These are phyloP conservation scores for Thymelicus sylvestris DNA, from an alignment of 2,888 invertebrate species.

Conservation along the genomic window DNA sequence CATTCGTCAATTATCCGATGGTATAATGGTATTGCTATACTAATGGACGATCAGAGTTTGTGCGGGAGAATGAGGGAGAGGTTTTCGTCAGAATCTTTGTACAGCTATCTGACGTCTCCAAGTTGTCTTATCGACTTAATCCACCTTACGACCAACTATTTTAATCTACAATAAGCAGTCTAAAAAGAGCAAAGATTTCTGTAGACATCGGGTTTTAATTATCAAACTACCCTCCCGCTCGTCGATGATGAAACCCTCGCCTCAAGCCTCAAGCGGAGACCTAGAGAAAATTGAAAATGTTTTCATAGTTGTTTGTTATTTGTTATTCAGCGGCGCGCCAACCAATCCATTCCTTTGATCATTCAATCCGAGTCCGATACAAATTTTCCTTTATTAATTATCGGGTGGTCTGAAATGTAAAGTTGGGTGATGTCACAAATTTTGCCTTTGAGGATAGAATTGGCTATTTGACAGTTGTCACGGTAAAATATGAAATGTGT, in stretches of 20 bases:
- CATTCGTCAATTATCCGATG: no score
- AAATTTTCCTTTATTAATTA: slow-evolving; percentile 12
- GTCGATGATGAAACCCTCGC: background rate
- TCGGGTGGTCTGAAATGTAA: slow-evolving; percentile 8
- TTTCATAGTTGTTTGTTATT: slow-evolving; percentile 8
- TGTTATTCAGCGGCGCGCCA: background rate
- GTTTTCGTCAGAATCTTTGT: no score
- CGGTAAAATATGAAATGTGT: no score
- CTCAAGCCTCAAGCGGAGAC: background rate
- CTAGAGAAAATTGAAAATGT: slow-evolving; percentile 13
- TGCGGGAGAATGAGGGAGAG: no score
- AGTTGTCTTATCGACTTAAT: no score
- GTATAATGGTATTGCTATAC: no score
- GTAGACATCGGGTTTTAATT: no score
- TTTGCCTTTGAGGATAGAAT: background rate
- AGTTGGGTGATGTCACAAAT: slow-evolving; percentile 1
- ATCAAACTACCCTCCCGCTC: background rate
- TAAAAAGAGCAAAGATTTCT: background rate
- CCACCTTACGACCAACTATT: no score
- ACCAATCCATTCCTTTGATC: slow-evolving; percentile 12
- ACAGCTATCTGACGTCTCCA: no score
- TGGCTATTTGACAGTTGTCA: no score
- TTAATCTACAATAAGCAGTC: background rate
- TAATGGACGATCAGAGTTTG: no score
- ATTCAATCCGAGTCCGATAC: slow-evolving; percentile 14